Percentiles rank a stretch among this genome's conserved stretches.
Evolutionary conservation across 2,888 invertebrate species (phyloP).

Genomic region (Drosophila neonasuta): DNA sequence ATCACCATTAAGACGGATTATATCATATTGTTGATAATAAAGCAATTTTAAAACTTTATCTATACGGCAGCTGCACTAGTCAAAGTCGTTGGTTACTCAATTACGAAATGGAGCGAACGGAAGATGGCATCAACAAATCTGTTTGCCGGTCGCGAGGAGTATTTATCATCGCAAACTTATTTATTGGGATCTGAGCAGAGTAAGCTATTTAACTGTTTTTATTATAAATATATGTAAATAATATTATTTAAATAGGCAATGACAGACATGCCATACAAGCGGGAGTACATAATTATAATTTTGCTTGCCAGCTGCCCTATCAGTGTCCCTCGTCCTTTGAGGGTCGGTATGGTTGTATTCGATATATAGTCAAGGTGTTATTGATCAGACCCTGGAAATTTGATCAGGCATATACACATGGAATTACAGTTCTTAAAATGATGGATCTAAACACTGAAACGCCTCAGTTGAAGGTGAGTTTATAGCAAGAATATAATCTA

Average conservation of each 20-base stretch:
- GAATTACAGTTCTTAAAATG: constrained; percentile 90
- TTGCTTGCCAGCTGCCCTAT: constrained; percentile 83
- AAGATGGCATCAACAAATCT: constrained; percentile 54
- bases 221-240: too few relatives aligned
- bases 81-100: constrained; percentile 73
- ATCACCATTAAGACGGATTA: background rate
- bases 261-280: constrained; percentile 63
- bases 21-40: constrained; percentile 13
- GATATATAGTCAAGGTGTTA: constrained; percentile 89
- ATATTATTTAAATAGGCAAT: constrained; percentile 28
- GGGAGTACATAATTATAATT: constrained; percentile 83
- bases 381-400: constrained; percentile 93
- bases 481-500: too few relatives aligned
- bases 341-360: constrained; percentile 87
- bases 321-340: constrained; percentile 90
- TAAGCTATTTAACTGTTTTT: constrained; percentile 55
- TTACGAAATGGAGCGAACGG: constrained; percentile 74
- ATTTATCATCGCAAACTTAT: constrained; percentile 82
- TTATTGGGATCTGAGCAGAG: constrained; percentile 83
- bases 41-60: constrained; percentile 3
- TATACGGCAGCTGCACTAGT: constrained; percentile 62
- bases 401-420: constrained; percentile 89
- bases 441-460: constrained; percentile 89
- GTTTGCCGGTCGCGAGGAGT: constrained; percentile 79
- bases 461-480: constrained; percentile 62